Base-by-base conservation (phyloP, 2,888 invertebrate genomes). In the Oxystoma pomonae region DNA sequence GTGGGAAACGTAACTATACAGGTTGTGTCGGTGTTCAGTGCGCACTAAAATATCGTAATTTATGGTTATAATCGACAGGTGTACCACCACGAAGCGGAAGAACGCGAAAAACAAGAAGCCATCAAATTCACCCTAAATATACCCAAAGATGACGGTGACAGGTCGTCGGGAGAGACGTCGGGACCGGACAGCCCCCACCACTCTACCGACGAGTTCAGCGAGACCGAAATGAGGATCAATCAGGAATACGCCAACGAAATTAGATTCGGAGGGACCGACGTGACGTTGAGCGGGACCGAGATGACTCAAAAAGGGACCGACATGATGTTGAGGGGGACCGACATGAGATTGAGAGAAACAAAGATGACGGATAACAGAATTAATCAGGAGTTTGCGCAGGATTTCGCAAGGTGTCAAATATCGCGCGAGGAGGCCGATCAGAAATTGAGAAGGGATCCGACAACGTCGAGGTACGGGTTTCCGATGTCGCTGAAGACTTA, bases 181-280 rank as follows among this genome's bases (percentile, higher is more conserved):
- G 94, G 94, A 0, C 94, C 94, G 0, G 94, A 94, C 72, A 92
- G 91, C 76, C 93, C 93, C 1, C 88, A 88, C 3, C 82, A 87
- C 67, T 91, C 90, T 72, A 88, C 88, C 64, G 89, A 90, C 68
- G 90, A 90, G 71, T 81, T 84, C 57, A 89, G 90, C 65, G 88
- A 88, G 63, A 86, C 87, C 55, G 87, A 87, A 65, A 82, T 86
- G 65, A 82, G 83, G 69, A 66, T 73, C 5, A 72, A 73, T 58
- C 83, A 84, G 20, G 83, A 84, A 70, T 19, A 53, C 7, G 53
- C 35, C 3, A 35, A 35, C 35, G 35, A 35, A 35, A 35, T 35
- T 3, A 35, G 35, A 35, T 35, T 7, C 12, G 35, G 35, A 7
- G 12, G 35, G 3, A 35, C 3, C 5, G 35, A 35, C 3, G 12